Conservation (phyloP, 2,888 invertebrate species). For the Podotricha telesiphe region DNA sequence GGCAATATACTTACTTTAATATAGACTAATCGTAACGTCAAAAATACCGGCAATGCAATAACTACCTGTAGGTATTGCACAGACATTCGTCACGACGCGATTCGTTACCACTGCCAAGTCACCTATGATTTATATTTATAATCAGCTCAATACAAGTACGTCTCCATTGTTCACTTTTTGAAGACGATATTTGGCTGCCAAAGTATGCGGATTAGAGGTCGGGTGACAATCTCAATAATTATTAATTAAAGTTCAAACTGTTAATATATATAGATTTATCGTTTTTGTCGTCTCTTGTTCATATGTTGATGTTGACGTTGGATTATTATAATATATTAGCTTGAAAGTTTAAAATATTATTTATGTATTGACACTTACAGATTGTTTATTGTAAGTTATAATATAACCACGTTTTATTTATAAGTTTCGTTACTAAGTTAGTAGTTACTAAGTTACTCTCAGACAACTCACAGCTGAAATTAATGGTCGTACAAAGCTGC, state of each 20-base stretch:
- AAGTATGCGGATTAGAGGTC: slow-evolving; percentile 31
- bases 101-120: slow-evolving; percentile 38
- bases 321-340: slow-evolving; percentile 4
- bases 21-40: not conserved
- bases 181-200: slow-evolving; percentile 29
- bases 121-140: slow-evolving; percentile 37
- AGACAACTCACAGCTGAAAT: no score
- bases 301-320: not conserved
- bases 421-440: no score
- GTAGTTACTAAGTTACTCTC: no score
- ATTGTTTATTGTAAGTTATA: no score
- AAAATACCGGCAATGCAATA: slow-evolving; percentile 28
- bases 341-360: not conserved
- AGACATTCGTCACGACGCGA: slow-evolving; percentile 33
- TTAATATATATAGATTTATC: not conserved
- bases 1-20: no score
- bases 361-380: no score
- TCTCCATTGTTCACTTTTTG: slow-evolving; percentile 35
- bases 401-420: no score
- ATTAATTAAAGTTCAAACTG: slow-evolving; percentile 15
- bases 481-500: no score
- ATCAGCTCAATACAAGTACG: slow-evolving; percentile 29
- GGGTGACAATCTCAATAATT: slow-evolving; percentile 25
- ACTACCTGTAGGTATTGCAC: slow-evolving; percentile 39
- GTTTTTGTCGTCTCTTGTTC: slow-evolving; percentile 6